A percentile compares a stretch with the other conserved stretches of the same genome.
Conservation (phyloP, 1,140 invertebrate genomes). For the Aporrectodea caliginosa region DNA sequence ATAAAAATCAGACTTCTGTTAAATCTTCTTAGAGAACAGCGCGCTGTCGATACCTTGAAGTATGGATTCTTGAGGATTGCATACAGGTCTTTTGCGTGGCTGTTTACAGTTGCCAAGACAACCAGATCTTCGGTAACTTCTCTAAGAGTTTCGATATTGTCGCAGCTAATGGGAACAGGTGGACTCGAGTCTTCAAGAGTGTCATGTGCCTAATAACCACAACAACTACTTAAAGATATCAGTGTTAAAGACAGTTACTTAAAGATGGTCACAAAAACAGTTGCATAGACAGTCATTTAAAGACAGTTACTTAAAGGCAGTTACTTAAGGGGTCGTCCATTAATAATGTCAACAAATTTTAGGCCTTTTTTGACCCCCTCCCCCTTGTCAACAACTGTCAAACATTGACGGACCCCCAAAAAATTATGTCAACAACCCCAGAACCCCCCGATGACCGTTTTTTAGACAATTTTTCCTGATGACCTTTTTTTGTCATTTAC, state of each 20-base stretch:
- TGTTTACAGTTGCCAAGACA: conserved; percentile 6
- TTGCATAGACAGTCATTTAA: not conserved
- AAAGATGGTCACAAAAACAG: not conserved
- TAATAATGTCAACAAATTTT: no score
- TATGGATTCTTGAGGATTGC: conserved; percentile 8
- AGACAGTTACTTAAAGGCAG: not conserved
- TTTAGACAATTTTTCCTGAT: no score
- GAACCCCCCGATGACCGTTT: no score
- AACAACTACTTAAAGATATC: not conserved
- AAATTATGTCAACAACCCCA: no score
- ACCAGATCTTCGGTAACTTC: conserved; percentile 5
- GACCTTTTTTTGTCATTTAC: no score
- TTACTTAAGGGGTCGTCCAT: not conserved
- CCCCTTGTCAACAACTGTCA: no score
- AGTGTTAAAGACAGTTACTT: not conserved
- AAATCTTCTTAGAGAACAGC: no score
- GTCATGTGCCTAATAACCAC: conserved; percentile 12
- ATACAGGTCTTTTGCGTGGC: conserved; percentile 21
- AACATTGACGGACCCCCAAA: no score
- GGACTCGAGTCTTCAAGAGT: conserved; percentile 8
- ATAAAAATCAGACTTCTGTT: no score
- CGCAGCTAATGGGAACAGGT: conserved; percentile 9
- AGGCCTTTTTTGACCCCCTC: no score
- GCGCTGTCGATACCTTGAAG: conserved; percentile 21
- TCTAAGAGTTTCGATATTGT: conserved; percentile 18